Conservation (phyloP, 2,797 vertebrate genomes). For the Sebastes diploproa region DNA sequence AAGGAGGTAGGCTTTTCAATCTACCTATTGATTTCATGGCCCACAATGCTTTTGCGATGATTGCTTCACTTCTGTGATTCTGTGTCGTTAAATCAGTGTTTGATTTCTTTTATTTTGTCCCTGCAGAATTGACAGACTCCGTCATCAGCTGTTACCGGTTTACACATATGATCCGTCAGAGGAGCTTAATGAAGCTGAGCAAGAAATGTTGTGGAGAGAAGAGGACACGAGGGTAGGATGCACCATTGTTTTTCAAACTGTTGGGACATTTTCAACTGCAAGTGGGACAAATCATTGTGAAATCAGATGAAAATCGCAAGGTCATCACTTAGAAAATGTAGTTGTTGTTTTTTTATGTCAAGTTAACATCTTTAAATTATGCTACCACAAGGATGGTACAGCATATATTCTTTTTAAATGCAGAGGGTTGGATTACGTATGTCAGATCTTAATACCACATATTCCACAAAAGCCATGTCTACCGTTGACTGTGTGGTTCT, state of each 20-base stretch:
- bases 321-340: background rate
- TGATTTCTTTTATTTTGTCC: background rate
- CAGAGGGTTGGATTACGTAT: background rate
- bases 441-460: background rate
- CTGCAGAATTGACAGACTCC: conserved; percentile 89
- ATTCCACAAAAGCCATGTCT: background rate
- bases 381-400: background rate
- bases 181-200: conserved; percentile 92
- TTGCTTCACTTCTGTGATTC: background rate
- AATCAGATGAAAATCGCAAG: background rate
- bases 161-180: conserved; percentile 95
- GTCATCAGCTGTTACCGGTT: conserved; percentile 93
- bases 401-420: background rate
- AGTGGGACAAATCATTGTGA: background rate
- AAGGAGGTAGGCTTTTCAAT: conserved; percentile 69
- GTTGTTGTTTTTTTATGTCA: background rate
- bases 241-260: background rate
- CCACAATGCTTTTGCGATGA: background rate
- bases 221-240: conserved; percentile 88
- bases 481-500: background rate
- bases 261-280: background rate
- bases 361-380: background rate
- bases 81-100: background rate
- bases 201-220: conserved; percentile 89
- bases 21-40: background rate